phyloP scores from a whole-genome alignment of 2,797 vertebrate species.

The Crocodylus rhombifer region DNA sequence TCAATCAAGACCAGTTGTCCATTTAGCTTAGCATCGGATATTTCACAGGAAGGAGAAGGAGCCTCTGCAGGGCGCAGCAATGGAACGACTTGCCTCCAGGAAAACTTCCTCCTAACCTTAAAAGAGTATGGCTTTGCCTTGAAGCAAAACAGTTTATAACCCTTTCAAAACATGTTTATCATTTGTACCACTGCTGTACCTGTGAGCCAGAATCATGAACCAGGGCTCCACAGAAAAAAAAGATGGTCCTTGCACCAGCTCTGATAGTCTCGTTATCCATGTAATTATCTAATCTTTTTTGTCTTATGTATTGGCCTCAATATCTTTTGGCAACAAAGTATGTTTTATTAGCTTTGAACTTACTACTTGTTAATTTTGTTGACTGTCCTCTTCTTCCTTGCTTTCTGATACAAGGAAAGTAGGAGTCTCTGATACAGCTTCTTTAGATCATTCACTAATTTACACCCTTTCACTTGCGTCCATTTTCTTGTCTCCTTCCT shows the following conservation, averaged over 20 bases:
- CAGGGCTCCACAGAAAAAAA: too few relatives aligned
- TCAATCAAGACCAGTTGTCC: neutral
- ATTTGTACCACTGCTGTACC: neutral
- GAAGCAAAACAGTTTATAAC: neutral
- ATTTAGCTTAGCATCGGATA: neutral
- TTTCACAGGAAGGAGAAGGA: neutral
- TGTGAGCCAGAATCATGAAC: neutral
- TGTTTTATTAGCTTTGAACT: constrained; percentile 50
- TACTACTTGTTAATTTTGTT: constrained; percentile 52
- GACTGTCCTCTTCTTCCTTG: constrained; percentile 36
- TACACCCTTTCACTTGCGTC: neutral
- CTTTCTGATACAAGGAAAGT: constrained; percentile 1
- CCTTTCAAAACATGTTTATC: accelerated
- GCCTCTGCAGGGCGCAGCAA: neutral
- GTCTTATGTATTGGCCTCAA: neutral
- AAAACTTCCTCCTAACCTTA: neutral
- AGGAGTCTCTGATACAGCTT: constrained; percentile 60
- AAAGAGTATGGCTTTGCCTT: neutral
- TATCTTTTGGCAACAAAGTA: neutral
- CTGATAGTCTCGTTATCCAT: neutral
- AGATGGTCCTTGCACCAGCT: too few relatives aligned
- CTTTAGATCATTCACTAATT: constrained; percentile 49
- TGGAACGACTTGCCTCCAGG: neutral
- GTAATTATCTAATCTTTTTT: neutral
- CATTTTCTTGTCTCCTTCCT: constrained; percentile 39